Evolutionary conservation across 2,888 invertebrate species (phyloP).

Genomic region (Mystacides longicornis): DNA sequence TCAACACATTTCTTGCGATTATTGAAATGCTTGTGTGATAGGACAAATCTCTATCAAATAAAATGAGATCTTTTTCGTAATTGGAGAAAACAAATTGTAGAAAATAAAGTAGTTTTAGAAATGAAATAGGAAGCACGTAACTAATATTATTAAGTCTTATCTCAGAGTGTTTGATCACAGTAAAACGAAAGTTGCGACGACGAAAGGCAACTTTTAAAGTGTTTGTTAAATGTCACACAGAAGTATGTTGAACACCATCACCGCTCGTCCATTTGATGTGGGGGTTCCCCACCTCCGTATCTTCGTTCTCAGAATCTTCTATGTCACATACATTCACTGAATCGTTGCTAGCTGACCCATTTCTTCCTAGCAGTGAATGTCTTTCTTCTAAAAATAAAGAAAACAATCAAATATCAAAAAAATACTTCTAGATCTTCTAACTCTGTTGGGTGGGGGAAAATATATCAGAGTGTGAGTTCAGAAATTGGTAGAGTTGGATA

Average conservation of each 20-base stretch:
- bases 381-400: conserved; percentile 52
- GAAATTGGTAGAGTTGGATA: too few relatives aligned
- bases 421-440: too few relatives aligned
- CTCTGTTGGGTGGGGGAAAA: too few relatives aligned
- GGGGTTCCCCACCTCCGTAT: conserved; percentile 36
- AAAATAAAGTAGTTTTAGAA: too few relatives aligned
- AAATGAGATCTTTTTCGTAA: too few relatives aligned
- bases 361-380: conserved; percentile 65
- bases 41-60: too few relatives aligned
- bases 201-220: conserved; percentile 11
- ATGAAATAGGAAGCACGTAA: neutral
- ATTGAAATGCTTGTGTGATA: too few relatives aligned
- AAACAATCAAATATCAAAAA: neutral
- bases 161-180: neutral
- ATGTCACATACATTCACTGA: conserved; percentile 88
- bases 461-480: too few relatives aligned
- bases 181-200: neutral
- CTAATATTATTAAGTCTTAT: neutral
- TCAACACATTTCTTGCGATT: too few relatives aligned
- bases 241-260: conserved; percentile 27
- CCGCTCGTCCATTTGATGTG: conserved; percentile 22
- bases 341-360: conserved; percentile 73
- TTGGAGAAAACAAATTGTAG: too few relatives aligned
- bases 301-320: conserved; percentile 79
- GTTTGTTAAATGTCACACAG: conserved; percentile 25